Base-by-base conservation (phyloP, 2,797 vertebrate species). In the Chiloscyllium punctatum region DNA sequence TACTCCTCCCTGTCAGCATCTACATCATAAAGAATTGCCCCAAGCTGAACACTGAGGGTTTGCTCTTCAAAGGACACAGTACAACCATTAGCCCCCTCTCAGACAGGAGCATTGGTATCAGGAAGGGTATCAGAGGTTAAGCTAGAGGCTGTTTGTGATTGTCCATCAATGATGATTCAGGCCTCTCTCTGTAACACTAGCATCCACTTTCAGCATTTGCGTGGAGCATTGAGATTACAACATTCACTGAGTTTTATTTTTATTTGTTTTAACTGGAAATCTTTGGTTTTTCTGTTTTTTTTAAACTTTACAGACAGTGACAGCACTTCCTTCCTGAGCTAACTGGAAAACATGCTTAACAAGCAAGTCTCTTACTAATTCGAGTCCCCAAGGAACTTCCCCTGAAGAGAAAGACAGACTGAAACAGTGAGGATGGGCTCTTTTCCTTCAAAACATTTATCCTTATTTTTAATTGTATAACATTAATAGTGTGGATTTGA, bases 301-400 rank as follows among this genome's bases (percentile, higher is more conserved):
- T 69, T 96, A 97, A 96, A 96, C 97, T 97, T 97, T 97, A 97
- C 97, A 97, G 95, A 97, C 96, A 96, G 96, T 97, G 96, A 97
- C 97, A 97, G 97, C 97, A 96, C 97, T 97, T 97, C 97, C 97
- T 97, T 97, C 97, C 97, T 97, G 97, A 95, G 8, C 96, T 96
- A 96, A 96, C 96, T 0, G 97, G 97, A 97, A 97, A 97, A 96
- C 69, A 92, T 92, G 90, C 90, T 48, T 94, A 94, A 94, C 94
- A 74, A 71, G 68, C 94, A 94, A 74, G 69, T 71, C 94, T 94
- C 68, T 94, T 71, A 71, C 68, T 53, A 51, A 74, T 94, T 53
- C 68, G 11, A 72, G 68, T 53, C 94, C 69, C 94, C 42, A 74
- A 69, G 69, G 94, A 72, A 74, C 90, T n/a, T 69, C n/a, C 66